Conservation (phyloP, 1,140 invertebrate species). For the Lepidurus packardi region DNA sequence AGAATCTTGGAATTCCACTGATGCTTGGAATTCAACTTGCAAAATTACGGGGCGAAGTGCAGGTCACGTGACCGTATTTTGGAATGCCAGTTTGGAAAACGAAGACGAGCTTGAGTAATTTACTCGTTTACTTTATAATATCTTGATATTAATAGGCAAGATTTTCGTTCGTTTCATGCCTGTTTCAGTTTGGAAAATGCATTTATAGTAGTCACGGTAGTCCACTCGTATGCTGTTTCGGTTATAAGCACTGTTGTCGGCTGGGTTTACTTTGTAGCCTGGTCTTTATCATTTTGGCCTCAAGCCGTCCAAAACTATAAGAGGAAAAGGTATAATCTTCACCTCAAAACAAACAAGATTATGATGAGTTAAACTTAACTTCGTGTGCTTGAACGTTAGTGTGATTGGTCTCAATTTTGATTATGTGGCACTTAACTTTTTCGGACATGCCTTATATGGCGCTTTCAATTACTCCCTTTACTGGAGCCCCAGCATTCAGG, state of each 20-base stretch:
- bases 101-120: constrained; percentile 29
- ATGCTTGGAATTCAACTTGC: constrained; percentile 24
- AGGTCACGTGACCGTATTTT: constrained; percentile 36
- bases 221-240: constrained; percentile 59
- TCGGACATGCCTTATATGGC: constrained; percentile 88
- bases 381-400: constrained; percentile 52
- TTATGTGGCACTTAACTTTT: constrained; percentile 82
- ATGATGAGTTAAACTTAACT: constrained; percentile 30
- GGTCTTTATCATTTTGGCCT: constrained; percentile 98
- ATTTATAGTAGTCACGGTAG: constrained; percentile 66
- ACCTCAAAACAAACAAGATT: background rate
- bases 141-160: constrained; percentile 15
- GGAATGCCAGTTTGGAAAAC: constrained; percentile 27
- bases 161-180: constrained; percentile 30
- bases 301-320: constrained; percentile 86
- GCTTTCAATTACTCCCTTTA: constrained; percentile 89
- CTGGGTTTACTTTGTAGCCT: constrained; percentile 96
- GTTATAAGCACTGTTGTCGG: constrained; percentile 80
- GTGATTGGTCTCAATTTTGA: constrained; percentile 97
- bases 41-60: constrained; percentile 27
- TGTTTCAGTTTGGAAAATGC: constrained; percentile 57
- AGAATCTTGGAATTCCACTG: background rate
- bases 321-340: constrained; percentile 66
- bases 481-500: constrained; percentile 72
- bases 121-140: background rate